Evolutionary conservation across 1,140 invertebrate genomes (phyloP).

Genomic region (Bombus waltoni): DNA sequence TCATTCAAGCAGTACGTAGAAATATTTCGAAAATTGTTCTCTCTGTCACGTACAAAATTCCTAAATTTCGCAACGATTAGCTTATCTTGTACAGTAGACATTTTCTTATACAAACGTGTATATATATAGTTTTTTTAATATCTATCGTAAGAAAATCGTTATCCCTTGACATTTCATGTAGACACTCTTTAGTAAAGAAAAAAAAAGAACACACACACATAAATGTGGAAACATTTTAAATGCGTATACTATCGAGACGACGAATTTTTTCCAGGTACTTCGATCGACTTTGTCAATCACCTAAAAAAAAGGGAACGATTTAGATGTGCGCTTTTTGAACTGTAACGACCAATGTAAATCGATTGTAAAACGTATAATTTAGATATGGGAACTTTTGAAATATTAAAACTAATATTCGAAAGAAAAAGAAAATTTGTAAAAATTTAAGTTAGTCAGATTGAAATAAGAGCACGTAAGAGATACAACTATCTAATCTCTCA

Average conservation of each 20-base stretch:
- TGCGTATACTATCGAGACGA: neutral
- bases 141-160: neutral
- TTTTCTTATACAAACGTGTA: neutral
- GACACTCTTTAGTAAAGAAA: neutral
- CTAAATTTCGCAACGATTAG: neutral
- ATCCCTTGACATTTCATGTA: neutral
- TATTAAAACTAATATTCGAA: neutral
- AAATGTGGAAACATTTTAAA: neutral
- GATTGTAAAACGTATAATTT: neutral
- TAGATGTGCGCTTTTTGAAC: conserved; percentile 9
- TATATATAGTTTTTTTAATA: neutral
- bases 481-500: too few relatives aligned
- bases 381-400: neutral
- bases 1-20: neutral
- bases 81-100: neutral
- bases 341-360: neutral
- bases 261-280: neutral
- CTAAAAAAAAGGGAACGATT: neutral
- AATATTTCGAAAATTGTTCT: neutral
- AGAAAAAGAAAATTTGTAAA: neutral
- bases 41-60: neutral
- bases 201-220: neutral
- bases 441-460: neutral
- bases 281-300: neutral
- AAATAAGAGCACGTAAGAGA: too few relatives aligned